Conservation (phyloP, 2,797 vertebrate species). For the Loris lydekkerianus region DNA sequence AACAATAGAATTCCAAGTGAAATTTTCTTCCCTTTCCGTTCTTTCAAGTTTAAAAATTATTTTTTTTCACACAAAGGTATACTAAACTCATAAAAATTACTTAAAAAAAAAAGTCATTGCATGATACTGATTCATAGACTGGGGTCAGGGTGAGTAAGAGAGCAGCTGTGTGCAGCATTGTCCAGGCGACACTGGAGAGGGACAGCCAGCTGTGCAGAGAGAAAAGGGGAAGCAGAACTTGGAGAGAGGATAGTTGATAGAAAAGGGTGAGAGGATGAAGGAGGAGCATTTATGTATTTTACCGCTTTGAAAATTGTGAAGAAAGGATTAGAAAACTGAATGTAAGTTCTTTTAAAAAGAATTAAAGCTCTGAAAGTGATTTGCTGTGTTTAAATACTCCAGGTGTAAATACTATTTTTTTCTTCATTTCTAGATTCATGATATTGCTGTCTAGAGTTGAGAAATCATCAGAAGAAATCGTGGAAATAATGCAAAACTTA, state of each 20-base stretch:
- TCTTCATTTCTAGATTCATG: constrained; percentile 87
- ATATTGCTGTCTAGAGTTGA: constrained; percentile 88
- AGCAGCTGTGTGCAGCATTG: not conserved
- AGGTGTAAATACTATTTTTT: not conserved
- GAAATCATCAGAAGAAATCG: constrained; percentile 87
- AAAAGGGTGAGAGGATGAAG: not conserved
- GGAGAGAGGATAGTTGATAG: not conserved
- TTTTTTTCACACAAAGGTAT: constrained; percentile 6
- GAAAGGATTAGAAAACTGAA: not conserved
- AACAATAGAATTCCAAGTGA: not conserved
- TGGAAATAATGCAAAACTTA: constrained; percentile 90
- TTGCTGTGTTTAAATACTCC: not conserved
- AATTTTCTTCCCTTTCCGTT: not conserved
- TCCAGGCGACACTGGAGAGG: not conserved
- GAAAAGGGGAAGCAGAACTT: not conserved
- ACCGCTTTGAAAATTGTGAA: not conserved
- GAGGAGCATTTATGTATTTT: not conserved
- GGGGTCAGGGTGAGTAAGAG: not conserved
- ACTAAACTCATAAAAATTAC: not conserved
- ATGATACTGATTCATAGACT: not conserved
- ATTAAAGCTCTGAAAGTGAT: constrained; percentile 15
- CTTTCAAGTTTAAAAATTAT: constrained; percentile 58
- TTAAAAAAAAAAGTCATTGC: not conserved
- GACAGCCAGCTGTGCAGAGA: not conserved
- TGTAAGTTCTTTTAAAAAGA: not conserved